Evolutionary conservation across 2,888 invertebrate species (phyloP).

Genomic region (Drosophila gaucha): DNA sequence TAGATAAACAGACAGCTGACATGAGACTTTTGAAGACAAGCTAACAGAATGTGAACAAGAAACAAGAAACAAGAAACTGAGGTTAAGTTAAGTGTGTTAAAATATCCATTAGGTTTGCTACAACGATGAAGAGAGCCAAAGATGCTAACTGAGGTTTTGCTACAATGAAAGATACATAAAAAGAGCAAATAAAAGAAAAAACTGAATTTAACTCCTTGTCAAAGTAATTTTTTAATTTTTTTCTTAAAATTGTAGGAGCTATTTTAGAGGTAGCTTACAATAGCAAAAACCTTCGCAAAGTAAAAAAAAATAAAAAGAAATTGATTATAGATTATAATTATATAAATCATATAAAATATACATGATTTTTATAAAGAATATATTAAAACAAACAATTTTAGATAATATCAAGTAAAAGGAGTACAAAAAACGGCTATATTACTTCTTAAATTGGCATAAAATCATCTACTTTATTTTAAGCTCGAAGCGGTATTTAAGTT

Average conservation of each 20-base stretch:
- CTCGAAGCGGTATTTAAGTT: constrained; percentile 24
- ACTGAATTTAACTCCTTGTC: neutral
- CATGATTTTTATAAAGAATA: neutral
- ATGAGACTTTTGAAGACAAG: neutral
- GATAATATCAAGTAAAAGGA: neutral
- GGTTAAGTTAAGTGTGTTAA: neutral
- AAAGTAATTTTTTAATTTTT: neutral
- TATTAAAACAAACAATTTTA: neutral
- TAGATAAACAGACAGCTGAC: constrained; percentile 8
- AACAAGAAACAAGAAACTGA: neutral
- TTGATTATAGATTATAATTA: neutral
- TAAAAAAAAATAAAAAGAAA: no score
- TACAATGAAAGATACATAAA: neutral
- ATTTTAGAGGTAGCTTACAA: neutral
- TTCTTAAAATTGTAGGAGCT: neutral
- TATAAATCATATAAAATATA: neutral
- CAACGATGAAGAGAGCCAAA: neutral
- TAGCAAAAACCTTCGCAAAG: no score
- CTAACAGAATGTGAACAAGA: no score
- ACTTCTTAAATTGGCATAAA: neutral
- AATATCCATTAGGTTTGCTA: neutral
- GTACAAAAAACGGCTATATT: neutral
- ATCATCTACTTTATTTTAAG: neutral
- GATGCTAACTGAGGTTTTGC: neutral
- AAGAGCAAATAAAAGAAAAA: neutral